Conservation (phyloP, 2,113 vertebrate species). For the Bos taurus region ARS-UCD2.0 NC_037329.1:21129001-21129500, state of each 20-base stretch:
- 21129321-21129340: conserved; percentile 87
- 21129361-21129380: neutral
- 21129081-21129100: conserved; percentile 86
- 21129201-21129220: conserved; percentile 79
- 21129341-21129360: conserved; percentile 69
- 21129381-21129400: neutral
- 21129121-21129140: conserved; percentile 93
- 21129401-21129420: conserved; percentile 5
- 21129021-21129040: conserved; percentile 96
- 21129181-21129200: conserved; percentile 89
- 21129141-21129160: conserved; percentile 93
- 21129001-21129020: conserved; percentile 88
- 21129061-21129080: conserved; percentile 81
- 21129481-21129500: conserved; percentile 1
- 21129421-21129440: neutral
- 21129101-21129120: conserved; percentile 91
- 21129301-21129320: conserved; percentile 89
- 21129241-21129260: conserved; percentile 96
- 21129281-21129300: conserved; percentile 86
- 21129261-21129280: conserved; percentile 77
- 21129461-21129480: conserved; percentile 11
- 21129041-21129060: conserved; percentile 88
- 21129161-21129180: conserved; percentile 92
- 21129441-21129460: neutral
- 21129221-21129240: conserved; percentile 85